A percentile compares a stretch with the other conserved stretches of the same genome.
phyloP scores from a whole-genome alignment of 2,888 invertebrate genomes.

The Mesochorus sp. region DNA sequence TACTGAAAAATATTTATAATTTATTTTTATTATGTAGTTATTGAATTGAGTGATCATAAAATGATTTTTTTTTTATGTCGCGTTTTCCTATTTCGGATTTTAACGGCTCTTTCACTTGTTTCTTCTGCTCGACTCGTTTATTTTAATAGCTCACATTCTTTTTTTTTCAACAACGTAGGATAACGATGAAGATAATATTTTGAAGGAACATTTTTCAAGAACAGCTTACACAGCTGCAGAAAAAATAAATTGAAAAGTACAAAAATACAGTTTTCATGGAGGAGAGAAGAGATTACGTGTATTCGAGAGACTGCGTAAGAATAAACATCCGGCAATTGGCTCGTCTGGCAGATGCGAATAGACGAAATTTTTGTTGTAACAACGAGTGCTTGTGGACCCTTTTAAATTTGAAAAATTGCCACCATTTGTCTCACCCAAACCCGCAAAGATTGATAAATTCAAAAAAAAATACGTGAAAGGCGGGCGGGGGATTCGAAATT shows the following conservation, averaged over 20 bases:
- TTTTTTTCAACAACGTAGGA: not conserved
- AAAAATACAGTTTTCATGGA: constrained; percentile 8
- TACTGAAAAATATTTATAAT: no score
- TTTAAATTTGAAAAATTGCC: constrained; percentile 4
- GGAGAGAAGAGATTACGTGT: constrained; percentile 41
- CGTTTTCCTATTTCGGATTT: not conserved
- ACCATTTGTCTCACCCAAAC: not conserved
- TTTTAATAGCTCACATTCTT: not conserved
- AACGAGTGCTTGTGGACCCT: not conserved
- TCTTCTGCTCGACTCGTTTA: not conserved
- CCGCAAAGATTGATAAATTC: not conserved
- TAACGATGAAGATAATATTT: not conserved
- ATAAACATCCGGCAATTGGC: constrained; percentile 66
- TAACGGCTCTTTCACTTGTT: not conserved
- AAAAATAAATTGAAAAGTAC: not conserved
- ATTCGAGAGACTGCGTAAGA: constrained; percentile 63
- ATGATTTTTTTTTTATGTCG: not conserved
- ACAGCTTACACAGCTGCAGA: not conserved
- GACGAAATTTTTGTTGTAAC: constrained; percentile 23
- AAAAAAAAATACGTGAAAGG: not conserved
- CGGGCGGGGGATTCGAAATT: not conserved
- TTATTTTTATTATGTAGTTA: no score
- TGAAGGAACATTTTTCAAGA: not conserved
- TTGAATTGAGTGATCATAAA: no score
- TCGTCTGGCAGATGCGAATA: constrained; percentile 32